Evolutionary conservation across 2,888 invertebrate species (phyloP), one percentile per base, ranked within the genome.

Genomic region (Conomelus anceps): DNA sequence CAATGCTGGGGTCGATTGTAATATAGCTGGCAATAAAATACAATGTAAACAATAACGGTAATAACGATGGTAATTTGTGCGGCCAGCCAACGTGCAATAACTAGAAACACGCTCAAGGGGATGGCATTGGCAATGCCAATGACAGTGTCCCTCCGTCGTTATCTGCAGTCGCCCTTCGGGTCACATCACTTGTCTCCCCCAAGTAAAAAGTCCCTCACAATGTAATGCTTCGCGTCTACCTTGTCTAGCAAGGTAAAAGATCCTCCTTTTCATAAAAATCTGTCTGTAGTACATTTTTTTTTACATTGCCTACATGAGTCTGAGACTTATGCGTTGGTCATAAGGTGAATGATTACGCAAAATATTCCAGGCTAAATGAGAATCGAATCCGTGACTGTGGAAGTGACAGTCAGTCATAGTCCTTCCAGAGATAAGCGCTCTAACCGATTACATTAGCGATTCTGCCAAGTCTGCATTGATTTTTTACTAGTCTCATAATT

Each of bases 61-160:
- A 86, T 86, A 86, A 86, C 86, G 86, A 86, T 86, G 86, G 86
- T 86, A 86, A 86, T 86, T 86, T 86, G 86, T 63, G 63, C 63
- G 63, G n/a, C 1, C 7, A n/a, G n/a, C 41, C 41, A 41, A 41
- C 41, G 63, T 63, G 63, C n/a, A n/a, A n/a, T 63, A n/a, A 63
- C n/a, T 9, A 13, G 63, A 13, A 41, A 41, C 3, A 41, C 41
- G 41, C 41, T 17, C 11, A 0, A n/a, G 63, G 63, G 63, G 63
- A n/a, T n/a, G n/a, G 3, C n/a, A 1, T n/a, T 3, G 63, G 63
- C 63, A 63, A 63, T 34, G 63, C n/a, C 7, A 13, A 63, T 63
- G 63, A n/a, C n/a, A 63, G 63, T n/a, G 63, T 20, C n/a, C n/a
- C 13, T n/a, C 3, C 63, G 63, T 63, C 63, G 63, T 63, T 63